Percentiles rank a stretch among this genome's conserved stretches.
These are phyloP conservation scores for Poliocrania exsul DNA, from an alignment of 2,797 vertebrate species.

Conservation along the genomic window DNA sequence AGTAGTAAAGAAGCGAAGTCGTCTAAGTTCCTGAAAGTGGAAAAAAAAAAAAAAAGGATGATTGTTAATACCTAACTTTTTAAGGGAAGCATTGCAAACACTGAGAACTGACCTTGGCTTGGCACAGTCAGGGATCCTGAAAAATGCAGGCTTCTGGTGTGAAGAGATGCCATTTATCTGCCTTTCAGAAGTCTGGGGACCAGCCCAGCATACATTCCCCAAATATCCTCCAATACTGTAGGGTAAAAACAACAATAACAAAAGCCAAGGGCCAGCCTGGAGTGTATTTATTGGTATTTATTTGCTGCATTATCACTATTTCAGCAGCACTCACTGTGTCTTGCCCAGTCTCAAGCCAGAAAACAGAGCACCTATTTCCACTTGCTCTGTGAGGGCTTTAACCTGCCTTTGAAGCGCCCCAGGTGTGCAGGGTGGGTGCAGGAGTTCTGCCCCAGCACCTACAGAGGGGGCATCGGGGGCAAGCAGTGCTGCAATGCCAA, in stretches of 20 bases:
- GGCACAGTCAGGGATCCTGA: background rate
- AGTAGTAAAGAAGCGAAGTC: background rate
- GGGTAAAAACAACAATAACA: background rate
- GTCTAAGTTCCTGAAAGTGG: background rate
- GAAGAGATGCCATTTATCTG: background rate
- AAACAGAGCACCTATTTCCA: background rate
- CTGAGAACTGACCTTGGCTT: background rate
- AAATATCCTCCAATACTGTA: background rate
- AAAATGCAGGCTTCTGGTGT: background rate
- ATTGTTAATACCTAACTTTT: background rate
- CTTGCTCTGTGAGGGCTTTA: background rate
- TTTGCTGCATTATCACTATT: background rate
- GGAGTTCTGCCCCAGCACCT: rapidly evolving
- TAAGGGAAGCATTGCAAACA: background rate
- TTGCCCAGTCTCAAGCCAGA: background rate
- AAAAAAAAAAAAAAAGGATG: background rate
- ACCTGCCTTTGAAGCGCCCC: background rate
- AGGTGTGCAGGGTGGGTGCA: background rate
- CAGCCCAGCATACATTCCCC: background rate
- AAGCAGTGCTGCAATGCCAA: background rate
- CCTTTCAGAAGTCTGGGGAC: background rate
- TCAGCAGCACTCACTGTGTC: background rate
- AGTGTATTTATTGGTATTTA: background rate
- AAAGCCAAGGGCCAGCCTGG: background rate
- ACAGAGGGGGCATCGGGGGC: background rate